Percentiles rank a stretch among this genome's conserved stretches.
Conservation (phyloP, 1,140 invertebrate genomes). For the Eriosoma lanigerum region DNA sequence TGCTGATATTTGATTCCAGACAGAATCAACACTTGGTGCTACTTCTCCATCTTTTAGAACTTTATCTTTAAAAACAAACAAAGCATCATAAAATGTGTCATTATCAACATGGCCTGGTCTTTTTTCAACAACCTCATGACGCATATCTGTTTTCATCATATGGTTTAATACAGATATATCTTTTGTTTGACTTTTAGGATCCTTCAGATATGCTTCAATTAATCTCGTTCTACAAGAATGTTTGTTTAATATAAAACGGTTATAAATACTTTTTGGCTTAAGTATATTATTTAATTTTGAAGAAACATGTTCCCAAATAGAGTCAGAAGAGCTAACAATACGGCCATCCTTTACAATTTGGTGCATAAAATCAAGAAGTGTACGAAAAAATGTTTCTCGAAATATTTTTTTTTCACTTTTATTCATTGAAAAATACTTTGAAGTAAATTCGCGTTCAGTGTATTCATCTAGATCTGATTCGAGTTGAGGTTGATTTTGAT, state of each 20-base stretch:
- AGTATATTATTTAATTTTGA: slow-evolving; percentile 35
- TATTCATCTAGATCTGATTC: slow-evolving; percentile 9
- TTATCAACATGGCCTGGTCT: slow-evolving; percentile 27
- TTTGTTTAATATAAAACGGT: slow-evolving; percentile 44
- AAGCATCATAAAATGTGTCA: slow-evolving; percentile 36
- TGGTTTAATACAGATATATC: slow-evolving; percentile 21
- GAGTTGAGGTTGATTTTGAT: slow-evolving; percentile 12
- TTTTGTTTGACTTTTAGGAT: background rate
- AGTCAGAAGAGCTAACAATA: slow-evolving; percentile 30
- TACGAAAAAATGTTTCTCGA: slow-evolving; percentile 36
- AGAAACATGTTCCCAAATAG: slow-evolving; percentile 34
- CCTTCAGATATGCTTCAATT: slow-evolving; percentile 35
- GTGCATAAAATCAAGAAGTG: slow-evolving; percentile 25
- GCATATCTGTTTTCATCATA: background rate
- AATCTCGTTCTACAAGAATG: slow-evolving; percentile 30
- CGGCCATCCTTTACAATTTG: slow-evolving; percentile 29
- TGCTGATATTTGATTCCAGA: slow-evolving; percentile 37
- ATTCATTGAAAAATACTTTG: slow-evolving; percentile 48
- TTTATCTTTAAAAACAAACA: slow-evolving; percentile 37
- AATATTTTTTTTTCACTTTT: slow-evolving; percentile 45
- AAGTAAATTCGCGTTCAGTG: slow-evolving; percentile 21
- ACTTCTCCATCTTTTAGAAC: slow-evolving; percentile 13
- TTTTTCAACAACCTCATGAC: slow-evolving; percentile 6
- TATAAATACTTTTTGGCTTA: slow-evolving; percentile 46
- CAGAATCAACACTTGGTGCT: slow-evolving; percentile 26